A percentile compares a stretch with the other conserved stretches of the same genome.
These are phyloP conservation scores for Lepisosteus osseus DNA, from an alignment of 2,113 vertebrate species.

Conservation along the genomic window DNA sequence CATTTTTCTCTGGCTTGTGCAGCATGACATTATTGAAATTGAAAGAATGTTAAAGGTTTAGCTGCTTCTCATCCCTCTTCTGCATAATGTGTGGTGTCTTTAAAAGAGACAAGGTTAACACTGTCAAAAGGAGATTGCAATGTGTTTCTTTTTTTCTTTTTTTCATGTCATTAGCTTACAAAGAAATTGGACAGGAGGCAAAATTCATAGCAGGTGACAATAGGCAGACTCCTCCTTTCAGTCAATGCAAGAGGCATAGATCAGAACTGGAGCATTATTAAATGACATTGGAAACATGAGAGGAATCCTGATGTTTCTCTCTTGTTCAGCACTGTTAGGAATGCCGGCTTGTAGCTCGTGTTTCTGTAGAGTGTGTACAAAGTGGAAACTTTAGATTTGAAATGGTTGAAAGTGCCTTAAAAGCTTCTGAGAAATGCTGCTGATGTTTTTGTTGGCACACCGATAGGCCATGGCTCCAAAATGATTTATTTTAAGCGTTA, in stretches of 20 bases:
- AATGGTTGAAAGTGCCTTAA: not conserved
- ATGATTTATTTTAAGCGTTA: not conserved
- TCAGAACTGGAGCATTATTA: not conserved
- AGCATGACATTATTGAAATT: constrained; percentile 1
- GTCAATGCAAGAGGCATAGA: not conserved
- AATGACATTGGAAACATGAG: not conserved
- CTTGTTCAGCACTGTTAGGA: not conserved
- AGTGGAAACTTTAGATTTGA: not conserved
- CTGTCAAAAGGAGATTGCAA: not conserved
- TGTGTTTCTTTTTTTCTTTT: not conserved
- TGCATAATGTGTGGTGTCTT: not conserved
- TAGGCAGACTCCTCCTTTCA: too few species aligned
- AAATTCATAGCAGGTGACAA: not conserved
- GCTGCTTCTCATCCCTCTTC: not conserved
- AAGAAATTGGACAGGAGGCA: not conserved
- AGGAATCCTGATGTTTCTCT: not conserved
- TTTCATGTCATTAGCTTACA: not conserved
- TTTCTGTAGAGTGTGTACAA: not conserved
- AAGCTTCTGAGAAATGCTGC: not conserved
- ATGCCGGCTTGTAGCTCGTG: not conserved
- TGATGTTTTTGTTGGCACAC: not conserved
- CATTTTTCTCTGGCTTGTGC: not conserved
- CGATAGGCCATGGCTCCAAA: not conserved
- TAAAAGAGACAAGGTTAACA: too few species aligned
- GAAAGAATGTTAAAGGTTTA: not conserved